Evolutionary conservation across 2,113 vertebrate genomes (phyloP).

Genomic region (Paratilapia polleni): DNA sequence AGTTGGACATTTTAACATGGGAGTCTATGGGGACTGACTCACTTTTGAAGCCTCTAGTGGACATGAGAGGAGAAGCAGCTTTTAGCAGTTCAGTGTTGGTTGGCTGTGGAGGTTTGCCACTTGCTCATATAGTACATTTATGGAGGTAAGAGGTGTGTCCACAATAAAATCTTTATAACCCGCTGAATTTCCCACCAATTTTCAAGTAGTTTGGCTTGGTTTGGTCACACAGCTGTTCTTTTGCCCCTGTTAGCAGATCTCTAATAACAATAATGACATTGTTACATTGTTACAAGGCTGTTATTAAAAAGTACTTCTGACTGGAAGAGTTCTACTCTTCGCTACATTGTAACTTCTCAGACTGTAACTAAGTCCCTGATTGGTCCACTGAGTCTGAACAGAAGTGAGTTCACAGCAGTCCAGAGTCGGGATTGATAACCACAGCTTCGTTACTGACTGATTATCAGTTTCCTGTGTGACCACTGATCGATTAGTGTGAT

Average conservation of each 20-base stretch:
- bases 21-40: background rate
- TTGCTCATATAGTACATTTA: background rate
- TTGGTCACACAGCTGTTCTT: background rate
- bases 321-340: background rate
- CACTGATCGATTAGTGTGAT: constrained; percentile 4
- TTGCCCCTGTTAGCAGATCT: background rate
- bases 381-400: background rate
- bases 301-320: background rate
- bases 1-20: background rate
- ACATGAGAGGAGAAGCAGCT: background rate
- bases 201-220: background rate
- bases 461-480: background rate
- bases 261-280: background rate
- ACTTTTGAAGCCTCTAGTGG: background rate
- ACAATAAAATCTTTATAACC: background rate
- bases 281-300: background rate
- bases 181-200: background rate
- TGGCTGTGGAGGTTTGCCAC: too few relatives aligned
- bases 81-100: background rate
- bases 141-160: background rate
- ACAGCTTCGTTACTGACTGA: background rate
- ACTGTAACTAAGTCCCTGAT: background rate
- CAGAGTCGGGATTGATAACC: background rate
- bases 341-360: background rate
- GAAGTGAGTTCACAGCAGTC: background rate